Percentiles rank a stretch among this genome's conserved stretches.
These are phyloP conservation scores for Dichetophora obliterata DNA, from an alignment of 2,888 invertebrate species.

Conservation along the genomic window DNA sequence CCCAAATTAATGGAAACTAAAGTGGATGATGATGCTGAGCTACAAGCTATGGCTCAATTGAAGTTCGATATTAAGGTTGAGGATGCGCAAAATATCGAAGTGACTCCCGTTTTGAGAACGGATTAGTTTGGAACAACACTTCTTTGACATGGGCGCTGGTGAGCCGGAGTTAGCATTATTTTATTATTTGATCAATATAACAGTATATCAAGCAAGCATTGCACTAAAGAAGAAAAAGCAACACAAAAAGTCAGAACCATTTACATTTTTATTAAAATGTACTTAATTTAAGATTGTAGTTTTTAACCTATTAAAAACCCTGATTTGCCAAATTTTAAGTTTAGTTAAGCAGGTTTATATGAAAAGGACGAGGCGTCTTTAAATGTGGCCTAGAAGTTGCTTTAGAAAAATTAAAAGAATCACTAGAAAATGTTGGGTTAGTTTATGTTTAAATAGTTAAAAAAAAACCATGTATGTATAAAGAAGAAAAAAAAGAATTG, in stretches of 20 bases:
- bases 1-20: background rate
- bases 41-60: conserved; percentile 62
- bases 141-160: no score
- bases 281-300: background rate
- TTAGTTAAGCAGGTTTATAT: background rate
- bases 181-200: background rate
- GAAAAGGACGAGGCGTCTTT: no score
- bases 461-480: no score
- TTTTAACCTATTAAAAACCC: background rate
- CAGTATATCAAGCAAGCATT: no score
- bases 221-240: background rate
- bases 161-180: no score
- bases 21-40: conserved; percentile 53
- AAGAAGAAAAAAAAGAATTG: no score
- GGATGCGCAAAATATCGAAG: conserved; percentile 56
- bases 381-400: no score
- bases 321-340: conserved; percentile 4
- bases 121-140: conserved; percentile 44
- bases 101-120: conserved; percentile 59
- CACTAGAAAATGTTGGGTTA: background rate
- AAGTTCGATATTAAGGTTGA: conserved; percentile 66
- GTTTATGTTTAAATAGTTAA: no score
- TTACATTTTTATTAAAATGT: no score
- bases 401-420: no score
- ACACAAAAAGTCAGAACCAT: background rate